A percentile compares a stretch with the other conserved stretches of the same genome.
Conservation (phyloP, 2,888 invertebrate species). For the Cacoxenus indagator region DNA sequence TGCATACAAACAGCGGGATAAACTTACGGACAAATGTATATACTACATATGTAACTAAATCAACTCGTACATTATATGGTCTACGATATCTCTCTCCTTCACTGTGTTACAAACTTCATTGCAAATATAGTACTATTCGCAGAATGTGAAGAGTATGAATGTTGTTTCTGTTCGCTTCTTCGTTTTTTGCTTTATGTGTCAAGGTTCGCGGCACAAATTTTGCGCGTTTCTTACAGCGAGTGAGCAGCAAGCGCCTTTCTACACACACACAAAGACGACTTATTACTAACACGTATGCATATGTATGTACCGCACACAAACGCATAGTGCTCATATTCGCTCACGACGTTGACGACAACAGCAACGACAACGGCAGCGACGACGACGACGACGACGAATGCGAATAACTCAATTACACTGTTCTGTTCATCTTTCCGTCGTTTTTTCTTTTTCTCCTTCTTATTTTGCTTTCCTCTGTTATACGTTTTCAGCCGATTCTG, state of each 20-base stretch:
- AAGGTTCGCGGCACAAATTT: constrained; percentile 67
- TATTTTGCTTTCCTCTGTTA: background rate
- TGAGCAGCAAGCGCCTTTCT: constrained; percentile 13
- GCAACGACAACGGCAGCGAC: constrained; percentile 26
- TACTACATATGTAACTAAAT: too few relatives aligned
- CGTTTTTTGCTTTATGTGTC: constrained; percentile 64
- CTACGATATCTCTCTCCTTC: too few relatives aligned
- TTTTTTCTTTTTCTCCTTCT: background rate
- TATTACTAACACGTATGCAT: background rate
- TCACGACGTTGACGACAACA: constrained; percentile 9
- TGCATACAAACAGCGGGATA: too few relatives aligned
- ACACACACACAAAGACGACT: constrained; percentile 36
- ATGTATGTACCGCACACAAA: background rate
- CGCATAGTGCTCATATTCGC: background rate
- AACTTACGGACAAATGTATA: too few relatives aligned
- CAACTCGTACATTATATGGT: too few relatives aligned
- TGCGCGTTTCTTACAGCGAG: constrained; percentile 23
- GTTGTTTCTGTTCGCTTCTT: background rate
- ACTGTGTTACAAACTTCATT: too few relatives aligned
- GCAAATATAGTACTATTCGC: too few relatives aligned
- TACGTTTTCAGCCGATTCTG: background rate
- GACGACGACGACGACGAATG: background rate
- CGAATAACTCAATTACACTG: background rate
- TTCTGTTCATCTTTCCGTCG: background rate
- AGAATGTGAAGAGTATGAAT: background rate